A percentile compares a stretch with the other conserved stretches of the same genome.
Evolutionary conservation across 2,113 vertebrate genomes (phyloP).

Genomic region (Cromileptes altivelis): DNA sequence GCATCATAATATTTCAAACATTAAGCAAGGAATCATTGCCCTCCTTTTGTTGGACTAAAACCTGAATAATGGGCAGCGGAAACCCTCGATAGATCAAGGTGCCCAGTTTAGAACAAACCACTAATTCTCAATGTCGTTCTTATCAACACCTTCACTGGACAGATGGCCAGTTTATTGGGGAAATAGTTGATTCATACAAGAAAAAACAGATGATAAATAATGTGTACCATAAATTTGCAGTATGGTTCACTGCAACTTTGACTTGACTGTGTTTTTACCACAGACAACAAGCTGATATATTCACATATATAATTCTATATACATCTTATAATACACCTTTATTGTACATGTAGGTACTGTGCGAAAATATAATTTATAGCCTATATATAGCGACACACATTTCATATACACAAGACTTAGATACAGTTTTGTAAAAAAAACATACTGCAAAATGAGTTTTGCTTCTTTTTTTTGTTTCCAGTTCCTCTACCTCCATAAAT

Average conservation of each 20-base stretch:
- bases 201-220: background rate
- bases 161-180: background rate
- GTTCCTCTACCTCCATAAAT: background rate
- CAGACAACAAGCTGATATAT: slow-evolving; percentile 18
- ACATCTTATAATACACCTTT: slow-evolving; percentile 36
- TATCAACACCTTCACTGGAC: background rate
- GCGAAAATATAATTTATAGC: slow-evolving; percentile 57
- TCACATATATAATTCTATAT: slow-evolving; percentile 25
- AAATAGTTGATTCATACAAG: background rate
- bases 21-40: slow-evolving; percentile 1
- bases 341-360: slow-evolving; percentile 29
- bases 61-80: background rate
- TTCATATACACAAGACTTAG: slow-evolving; percentile 3
- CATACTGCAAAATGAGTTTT: no score
- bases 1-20: background rate
- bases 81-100: background rate
- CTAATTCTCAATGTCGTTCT: background rate
- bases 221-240: background rate
- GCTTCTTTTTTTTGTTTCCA: no score
- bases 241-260: background rate
- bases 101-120: background rate
- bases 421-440: slow-evolving; percentile 21
- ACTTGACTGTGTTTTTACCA: background rate
- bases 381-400: slow-evolving; percentile 41
- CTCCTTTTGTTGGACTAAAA: slow-evolving; percentile 17